A percentile compares a stretch with the other conserved stretches of the same genome.
Conservation (phyloP, 2,888 invertebrate genomes). For the Leptopilina drosophilae region DNA sequence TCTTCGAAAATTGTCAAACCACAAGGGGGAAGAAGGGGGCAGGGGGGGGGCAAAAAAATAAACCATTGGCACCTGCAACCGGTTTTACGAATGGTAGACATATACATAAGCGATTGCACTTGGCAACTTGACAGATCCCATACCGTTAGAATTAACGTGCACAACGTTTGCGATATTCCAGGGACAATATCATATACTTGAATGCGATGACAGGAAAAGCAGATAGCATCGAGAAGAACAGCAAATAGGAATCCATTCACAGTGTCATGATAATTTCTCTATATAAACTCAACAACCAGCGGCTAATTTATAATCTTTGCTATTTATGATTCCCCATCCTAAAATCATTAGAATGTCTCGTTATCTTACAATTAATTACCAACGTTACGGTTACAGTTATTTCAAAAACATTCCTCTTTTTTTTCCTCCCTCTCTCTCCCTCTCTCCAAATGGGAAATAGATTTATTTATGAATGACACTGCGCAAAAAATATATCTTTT, state of each 20-base stretch:
- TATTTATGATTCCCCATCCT: constrained; percentile 9
- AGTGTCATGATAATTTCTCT: constrained; percentile 18
- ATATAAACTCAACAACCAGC: neutral
- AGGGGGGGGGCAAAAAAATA: neutral
- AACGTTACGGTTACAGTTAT: neutral
- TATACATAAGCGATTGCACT: constrained; percentile 15
- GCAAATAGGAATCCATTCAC: constrained; percentile 8
- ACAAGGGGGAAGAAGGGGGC: neutral
- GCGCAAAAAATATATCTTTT: no score
- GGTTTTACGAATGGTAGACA: constrained; percentile 9
- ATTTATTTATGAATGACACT: neutral
- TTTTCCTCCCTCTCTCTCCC: no score
- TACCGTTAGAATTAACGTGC: constrained; percentile 32
- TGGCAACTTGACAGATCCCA: constrained; percentile 27
- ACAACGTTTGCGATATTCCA: constrained; percentile 14
- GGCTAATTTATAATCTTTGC: constrained; percentile 20
- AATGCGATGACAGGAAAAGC: constrained; percentile 18
- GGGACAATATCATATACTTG: constrained; percentile 33
- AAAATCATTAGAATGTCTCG: constrained; percentile 1
- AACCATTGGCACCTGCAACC: constrained; percentile 29
- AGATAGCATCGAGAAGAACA: constrained; percentile 16
- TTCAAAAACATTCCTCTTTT: neutral
- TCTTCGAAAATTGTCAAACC: neutral
- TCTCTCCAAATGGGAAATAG: neutral
- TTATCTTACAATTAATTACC: neutral